A percentile compares a stretch with the other conserved stretches of the same genome.
Evolutionary conservation across 1,140 invertebrate species (phyloP).

Genomic region (Apis cerana): DNA sequence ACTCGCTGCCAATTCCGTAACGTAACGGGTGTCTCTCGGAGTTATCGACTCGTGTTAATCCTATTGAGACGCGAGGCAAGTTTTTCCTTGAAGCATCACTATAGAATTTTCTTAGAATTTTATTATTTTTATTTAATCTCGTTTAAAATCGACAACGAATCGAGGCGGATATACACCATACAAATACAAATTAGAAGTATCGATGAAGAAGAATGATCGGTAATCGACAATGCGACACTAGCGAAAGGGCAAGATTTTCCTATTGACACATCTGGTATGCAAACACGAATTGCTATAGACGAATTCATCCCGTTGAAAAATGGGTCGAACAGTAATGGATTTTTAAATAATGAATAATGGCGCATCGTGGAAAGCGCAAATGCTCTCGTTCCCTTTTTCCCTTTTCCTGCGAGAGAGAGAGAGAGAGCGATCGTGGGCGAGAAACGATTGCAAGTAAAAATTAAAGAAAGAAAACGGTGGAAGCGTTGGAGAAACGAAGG

Average conservation of each 20-base stretch:
- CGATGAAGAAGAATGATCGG: neutral
- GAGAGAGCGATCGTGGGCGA: neutral
- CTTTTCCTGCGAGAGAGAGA: neutral
- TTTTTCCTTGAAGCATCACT: no score
- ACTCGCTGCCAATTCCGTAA: slow-evolving; percentile 61
- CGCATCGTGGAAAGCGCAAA: slow-evolving; percentile 1
- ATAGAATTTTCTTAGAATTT: neutral
- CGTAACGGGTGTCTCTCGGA: slow-evolving; percentile 56
- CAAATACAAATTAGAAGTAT: neutral
- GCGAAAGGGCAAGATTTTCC: neutral
- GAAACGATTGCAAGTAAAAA: no score
- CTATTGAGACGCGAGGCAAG: neutral
- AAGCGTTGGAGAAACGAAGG: neutral
- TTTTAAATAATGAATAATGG: slow-evolving; percentile 54
- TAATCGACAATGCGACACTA: neutral
- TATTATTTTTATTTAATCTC: no score
- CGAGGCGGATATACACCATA: no score
- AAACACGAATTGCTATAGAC: neutral
- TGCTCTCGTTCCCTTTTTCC: neutral
- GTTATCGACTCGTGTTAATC: slow-evolving; percentile 17
- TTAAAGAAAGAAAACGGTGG: neutral
- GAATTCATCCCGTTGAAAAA: slow-evolving; percentile 51
- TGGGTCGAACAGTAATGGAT: slow-evolving; percentile 45
- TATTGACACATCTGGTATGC: slow-evolving; percentile 1
- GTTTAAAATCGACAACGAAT: neutral